Base-by-base conservation (phyloP, 2,797 vertebrate genomes). In the Cetoscarus ocellatus region DNA sequence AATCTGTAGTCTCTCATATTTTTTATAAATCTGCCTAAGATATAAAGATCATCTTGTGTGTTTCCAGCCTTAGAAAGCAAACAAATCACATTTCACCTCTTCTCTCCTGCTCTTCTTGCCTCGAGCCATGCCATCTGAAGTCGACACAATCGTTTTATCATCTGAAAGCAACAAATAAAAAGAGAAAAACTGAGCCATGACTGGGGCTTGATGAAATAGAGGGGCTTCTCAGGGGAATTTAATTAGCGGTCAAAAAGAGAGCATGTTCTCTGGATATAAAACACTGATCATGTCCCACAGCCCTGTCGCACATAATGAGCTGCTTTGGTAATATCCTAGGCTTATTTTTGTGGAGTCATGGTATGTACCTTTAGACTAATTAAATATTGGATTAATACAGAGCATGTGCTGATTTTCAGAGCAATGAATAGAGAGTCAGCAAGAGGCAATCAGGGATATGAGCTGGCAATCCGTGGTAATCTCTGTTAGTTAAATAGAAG, bases 81-180 rank as follows among this genome's bases (percentile, higher is more conserved):
- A 68, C 43, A 59, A 58, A 80, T 85, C 73, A 78, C 79, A 83
- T 88, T 86, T 82, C 54, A 70, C 52, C 12, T 54, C 39, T 62
- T 70, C 35, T 47, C 12, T 78, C 18, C 57, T 63, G 53, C 19
- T 70, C 53, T 68, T 72, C 79, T 66, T 73, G 85, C 12, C 48
- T 13, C 67, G 39, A 62, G 65, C 71, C 43, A 73, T 56, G 14
- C 15, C n/a, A 14, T 61, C 70, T 69, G 19, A 61, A 27, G 51
- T 42, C 60, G 57, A 56, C 44, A 35, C 1, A 5, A 70, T 60
- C 17, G 5, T 70, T 78, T 66, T 62, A 63, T 60, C 63, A 70
- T 67, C 48, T 40, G 44, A 39, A 62, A 68, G 51, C 54, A 12
- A 77, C 34, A 72, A 77, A 64, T 15, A 15, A 1, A 75, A 70